Conservation (phyloP, 2,888 invertebrate genomes). For the Macaria liturata region DNA sequence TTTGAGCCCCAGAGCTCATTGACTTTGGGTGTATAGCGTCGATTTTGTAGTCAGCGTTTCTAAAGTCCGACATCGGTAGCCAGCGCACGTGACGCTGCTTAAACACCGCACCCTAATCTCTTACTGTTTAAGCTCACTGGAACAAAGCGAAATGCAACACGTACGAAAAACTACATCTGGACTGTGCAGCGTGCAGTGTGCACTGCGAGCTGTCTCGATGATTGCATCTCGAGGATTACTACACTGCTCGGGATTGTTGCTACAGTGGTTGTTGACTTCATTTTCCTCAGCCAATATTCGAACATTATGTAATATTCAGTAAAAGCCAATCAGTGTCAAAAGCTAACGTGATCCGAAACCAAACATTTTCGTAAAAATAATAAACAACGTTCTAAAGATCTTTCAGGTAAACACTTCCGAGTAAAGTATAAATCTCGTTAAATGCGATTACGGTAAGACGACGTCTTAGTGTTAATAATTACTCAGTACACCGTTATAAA, state of each 20-base stretch:
- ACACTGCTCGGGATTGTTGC: background rate
- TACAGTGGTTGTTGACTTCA: constrained; percentile 30
- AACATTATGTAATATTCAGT: no score
- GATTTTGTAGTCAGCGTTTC: constrained; percentile 43
- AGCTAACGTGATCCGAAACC: no score
- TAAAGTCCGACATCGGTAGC: constrained; percentile 24
- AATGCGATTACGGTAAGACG: constrained; percentile 37
- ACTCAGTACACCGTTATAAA: constrained; percentile 20
- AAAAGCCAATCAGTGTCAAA: no score
- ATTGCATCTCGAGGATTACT: constrained; percentile 14
- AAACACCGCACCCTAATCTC: constrained; percentile 23
- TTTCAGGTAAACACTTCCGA: constrained; percentile 30
- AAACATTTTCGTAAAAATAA: no score
- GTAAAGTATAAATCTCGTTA: constrained; percentile 41
- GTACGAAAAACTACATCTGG: constrained; percentile 20
- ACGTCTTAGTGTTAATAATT: constrained; percentile 36
- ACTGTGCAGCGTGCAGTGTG: background rate
- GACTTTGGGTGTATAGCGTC: constrained; percentile 45
- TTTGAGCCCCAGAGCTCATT: constrained; percentile 47
- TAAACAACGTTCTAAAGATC: no score
- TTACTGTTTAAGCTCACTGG: constrained; percentile 20
- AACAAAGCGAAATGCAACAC: constrained; percentile 23
- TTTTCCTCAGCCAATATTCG: no score
- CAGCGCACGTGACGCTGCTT: constrained; percentile 24
- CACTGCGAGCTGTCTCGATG: constrained; percentile 13